A percentile compares a stretch with the other conserved stretches of the same genome.
These are phyloP conservation scores for Acrobasis consociella DNA, from an alignment of 2,888 invertebrate genomes.

Conservation along the genomic window DNA sequence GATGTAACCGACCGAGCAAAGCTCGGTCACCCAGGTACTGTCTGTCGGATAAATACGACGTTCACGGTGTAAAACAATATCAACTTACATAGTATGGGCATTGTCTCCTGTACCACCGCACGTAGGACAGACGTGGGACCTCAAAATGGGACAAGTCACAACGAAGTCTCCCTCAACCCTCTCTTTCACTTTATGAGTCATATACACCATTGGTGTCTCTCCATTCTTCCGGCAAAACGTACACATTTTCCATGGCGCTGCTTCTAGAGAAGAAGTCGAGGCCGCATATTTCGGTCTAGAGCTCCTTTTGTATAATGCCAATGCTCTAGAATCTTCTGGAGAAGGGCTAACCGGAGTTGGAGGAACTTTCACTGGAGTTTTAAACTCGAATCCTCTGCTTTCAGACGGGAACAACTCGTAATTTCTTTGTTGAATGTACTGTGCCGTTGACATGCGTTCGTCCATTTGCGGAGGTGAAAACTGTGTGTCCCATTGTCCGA, in stretches of 20 bases:
- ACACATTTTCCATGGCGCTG: conserved; percentile 51
- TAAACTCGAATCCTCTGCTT: conserved; percentile 45
- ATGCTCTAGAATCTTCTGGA: background rate
- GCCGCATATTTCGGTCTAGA: conserved; percentile 22
- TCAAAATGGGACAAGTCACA: conserved; percentile 69
- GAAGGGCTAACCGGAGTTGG: conserved; percentile 9
- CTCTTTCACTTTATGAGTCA: conserved; percentile 62
- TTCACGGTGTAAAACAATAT: too few species aligned
- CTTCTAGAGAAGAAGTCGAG: conserved; percentile 30
- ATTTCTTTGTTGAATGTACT: conserved; percentile 31
- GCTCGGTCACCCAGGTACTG: too few species aligned
- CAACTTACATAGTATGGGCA: conserved; percentile 75
- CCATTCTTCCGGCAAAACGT: conserved; percentile 74
- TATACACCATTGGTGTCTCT: conserved; percentile 66
- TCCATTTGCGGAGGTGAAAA: conserved; percentile 25
- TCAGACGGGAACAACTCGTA: conserved; percentile 65
- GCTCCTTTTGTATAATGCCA: background rate
- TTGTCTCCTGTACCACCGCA: conserved; percentile 67
- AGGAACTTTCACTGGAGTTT: conserved; percentile 42
- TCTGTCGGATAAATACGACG: too few species aligned
- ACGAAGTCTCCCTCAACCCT: conserved; percentile 51
- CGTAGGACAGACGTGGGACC: conserved; percentile 61
- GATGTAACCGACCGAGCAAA: too few species aligned
- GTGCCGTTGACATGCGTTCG: conserved; percentile 27
- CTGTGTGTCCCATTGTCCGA: conserved; percentile 26